phyloP scores from a whole-genome alignment of 1,140 invertebrate genomes.

The Heliconius hewitsoni region DNA sequence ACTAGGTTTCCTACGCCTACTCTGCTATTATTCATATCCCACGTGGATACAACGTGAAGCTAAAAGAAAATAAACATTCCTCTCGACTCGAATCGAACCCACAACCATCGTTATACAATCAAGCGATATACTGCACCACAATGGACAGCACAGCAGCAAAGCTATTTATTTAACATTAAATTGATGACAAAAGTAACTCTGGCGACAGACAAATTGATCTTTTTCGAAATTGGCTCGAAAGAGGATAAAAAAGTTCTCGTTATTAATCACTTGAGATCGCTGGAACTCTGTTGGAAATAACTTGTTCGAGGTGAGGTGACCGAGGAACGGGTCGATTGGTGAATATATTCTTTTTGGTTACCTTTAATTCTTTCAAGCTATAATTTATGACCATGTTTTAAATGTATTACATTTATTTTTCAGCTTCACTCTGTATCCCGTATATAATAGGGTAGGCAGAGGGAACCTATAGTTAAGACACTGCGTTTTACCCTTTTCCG shows the following conservation, averaged over 20 bases:
- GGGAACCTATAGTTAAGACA: neutral
- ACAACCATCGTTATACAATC: neutral
- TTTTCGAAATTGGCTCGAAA: neutral
- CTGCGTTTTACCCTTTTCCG: neutral
- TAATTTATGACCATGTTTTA: no score
- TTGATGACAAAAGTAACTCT: constrained; percentile 2
- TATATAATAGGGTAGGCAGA: neutral
- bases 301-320: neutral
- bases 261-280: constrained; percentile 9
- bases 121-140: neutral
- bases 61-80: neutral
- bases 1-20: no score
- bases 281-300: neutral
- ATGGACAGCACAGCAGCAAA: neutral
- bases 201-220: constrained; percentile 10
- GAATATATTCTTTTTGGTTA: neutral
- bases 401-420: neutral
- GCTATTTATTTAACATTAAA: constrained; percentile 11
- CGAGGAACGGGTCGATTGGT: neutral
- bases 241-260: constrained; percentile 4
- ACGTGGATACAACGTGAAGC: no score
- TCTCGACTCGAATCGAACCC: neutral
- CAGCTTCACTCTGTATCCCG: neutral
- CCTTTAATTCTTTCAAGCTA: no score
- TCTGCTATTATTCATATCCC: no score